Percentiles rank a stretch among this genome's conserved stretches.
These are phyloP conservation scores for Hymenopus coronatus DNA, from an alignment of 2,888 invertebrate genomes.

Conservation along the genomic window DNA sequence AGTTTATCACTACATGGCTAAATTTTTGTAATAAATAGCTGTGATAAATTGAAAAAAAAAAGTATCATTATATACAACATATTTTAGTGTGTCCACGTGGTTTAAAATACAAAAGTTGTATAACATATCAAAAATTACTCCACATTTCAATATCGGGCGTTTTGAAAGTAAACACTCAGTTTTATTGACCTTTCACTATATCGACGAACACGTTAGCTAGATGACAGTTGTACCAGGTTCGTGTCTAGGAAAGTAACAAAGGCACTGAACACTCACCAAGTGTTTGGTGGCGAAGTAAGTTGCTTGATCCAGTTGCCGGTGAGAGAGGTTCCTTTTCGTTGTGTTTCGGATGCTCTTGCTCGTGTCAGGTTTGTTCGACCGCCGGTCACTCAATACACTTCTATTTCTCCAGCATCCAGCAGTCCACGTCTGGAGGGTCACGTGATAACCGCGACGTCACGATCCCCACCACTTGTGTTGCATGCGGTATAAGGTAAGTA, in stretches of 20 bases:
- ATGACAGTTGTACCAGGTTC: background rate
- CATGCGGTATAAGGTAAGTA: background rate
- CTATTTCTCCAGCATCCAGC: conserved; percentile 16
- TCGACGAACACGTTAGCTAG: too few relatives aligned
- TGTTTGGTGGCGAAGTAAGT: background rate
- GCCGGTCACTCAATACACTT: conserved; percentile 19
- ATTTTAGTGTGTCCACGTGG: too few relatives aligned
- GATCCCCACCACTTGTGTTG: background rate
- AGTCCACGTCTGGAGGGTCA: conserved; percentile 12
- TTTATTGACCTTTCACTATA: too few relatives aligned
- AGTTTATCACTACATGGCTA: too few relatives aligned
- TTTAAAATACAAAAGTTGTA: too few relatives aligned
- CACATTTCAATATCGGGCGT: too few relatives aligned
- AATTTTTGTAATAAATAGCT: too few relatives aligned
- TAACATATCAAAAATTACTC: too few relatives aligned
- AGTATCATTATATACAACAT: too few relatives aligned
- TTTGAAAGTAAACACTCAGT: too few relatives aligned
- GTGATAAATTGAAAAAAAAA: too few relatives aligned
- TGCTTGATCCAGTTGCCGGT: background rate
- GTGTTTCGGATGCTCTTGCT: background rate
- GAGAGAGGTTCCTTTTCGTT: background rate
- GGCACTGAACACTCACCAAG: background rate
- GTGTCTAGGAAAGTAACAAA: background rate
- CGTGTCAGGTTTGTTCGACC: background rate
- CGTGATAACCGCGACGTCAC: background rate